These are phyloP conservation scores for Bos javanicus DNA, from an alignment of 2,113 vertebrate species.

Conservation along the genomic window DNA sequence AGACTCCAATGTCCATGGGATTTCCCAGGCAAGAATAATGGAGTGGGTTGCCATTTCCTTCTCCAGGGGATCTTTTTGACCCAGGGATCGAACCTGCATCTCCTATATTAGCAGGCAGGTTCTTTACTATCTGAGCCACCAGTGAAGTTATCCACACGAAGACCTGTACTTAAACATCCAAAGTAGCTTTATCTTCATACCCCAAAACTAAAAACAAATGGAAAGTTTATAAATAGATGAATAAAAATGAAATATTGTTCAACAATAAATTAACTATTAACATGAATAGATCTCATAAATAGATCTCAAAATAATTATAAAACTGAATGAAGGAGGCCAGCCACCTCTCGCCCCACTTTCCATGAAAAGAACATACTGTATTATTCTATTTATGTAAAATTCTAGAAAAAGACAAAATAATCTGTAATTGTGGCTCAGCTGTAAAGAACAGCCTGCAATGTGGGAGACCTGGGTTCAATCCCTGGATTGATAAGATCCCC, in stretches of 20 bases:
- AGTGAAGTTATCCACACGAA: neutral
- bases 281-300: neutral
- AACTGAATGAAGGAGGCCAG: neutral
- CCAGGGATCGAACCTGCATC: neutral
- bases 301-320: neutral
- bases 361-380: neutral
- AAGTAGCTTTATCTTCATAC: neutral
- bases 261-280: neutral
- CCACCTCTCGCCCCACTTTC: accelerated
- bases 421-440: neutral
- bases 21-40: neutral
- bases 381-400: neutral
- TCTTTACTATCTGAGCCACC: neutral
- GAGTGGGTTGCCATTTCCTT: neutral
- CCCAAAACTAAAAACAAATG: neutral
- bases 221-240: neutral
- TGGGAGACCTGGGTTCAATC: neutral
- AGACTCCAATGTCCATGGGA: neutral
- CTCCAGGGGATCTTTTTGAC: neutral
- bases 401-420: neutral
- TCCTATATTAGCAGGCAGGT: neutral
- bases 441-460: neutral
- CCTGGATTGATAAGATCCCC: neutral
- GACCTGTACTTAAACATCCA: neutral
- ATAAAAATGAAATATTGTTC: neutral